Evolutionary conservation across 2,888 invertebrate species (phyloP), one percentile per base, ranked within the genome.

Genomic region (Aromia moschata): DNA sequence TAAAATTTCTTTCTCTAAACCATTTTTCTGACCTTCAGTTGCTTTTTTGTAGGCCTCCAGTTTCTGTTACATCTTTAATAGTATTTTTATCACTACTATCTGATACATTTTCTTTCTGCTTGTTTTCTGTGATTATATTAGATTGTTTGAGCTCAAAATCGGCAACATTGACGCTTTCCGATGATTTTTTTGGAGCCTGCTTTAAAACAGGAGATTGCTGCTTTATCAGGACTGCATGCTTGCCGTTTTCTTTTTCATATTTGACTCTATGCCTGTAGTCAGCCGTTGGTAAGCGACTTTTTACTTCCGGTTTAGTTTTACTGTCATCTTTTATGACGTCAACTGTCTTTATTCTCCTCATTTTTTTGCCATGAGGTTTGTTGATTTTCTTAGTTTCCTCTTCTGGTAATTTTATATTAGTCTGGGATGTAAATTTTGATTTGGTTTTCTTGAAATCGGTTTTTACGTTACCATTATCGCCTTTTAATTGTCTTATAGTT

Each of bases 271-370:
- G 37, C 9, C 49, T 49, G 10, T 37, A 49, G 38, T 49, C 49
- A 4, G 49, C 49, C 1, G 49, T 49, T 12, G 49, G 36, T 25
- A 49, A 25, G 3, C 49, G 18, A 16, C 45, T 55, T 16, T 55
- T 41, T n/a, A 31, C 31, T 33, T 46, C 16, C 4, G 12, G n/a
- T 17, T 46, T 47, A 17, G 36, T n/a, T 37, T 41, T 44, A 38
- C 1, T 20, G 47, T 51, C 45, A 25, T 55, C 30, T 5, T 45
- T 54, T 14, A 45, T 18, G 12, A 41, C 56, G 15, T 59, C 60
- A 9, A 38, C 36, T 9, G 33, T 56, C 56, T 53, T 57, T 56
- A 36, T 37, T 31, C 18, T 16, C 20, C 9, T 60, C 40, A 56
- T 49, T 60, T 51, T 49, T 12, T 17, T 57, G n/a, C 38, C 38